phyloP scores from a whole-genome alignment of 1,140 invertebrate species.

The Oscheius sp. region DNA sequence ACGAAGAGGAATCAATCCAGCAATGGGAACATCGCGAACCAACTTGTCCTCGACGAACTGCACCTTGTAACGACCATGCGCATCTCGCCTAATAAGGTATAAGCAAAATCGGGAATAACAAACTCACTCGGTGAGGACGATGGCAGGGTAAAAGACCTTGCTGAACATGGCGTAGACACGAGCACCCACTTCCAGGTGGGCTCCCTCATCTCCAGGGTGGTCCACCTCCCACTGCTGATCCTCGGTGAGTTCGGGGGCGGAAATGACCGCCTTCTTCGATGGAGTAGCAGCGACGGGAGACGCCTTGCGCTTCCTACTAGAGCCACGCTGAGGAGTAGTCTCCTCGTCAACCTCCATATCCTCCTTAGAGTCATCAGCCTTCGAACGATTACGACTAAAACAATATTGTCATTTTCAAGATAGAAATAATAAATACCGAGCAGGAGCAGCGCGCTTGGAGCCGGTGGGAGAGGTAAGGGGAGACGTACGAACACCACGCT shows the following conservation, averaged over 20 bases:
- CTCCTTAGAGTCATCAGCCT: background rate
- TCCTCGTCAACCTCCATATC: background rate
- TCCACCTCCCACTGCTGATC: conserved; percentile 27
- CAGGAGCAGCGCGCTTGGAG: background rate
- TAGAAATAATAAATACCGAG: background rate
- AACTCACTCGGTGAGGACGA: conserved; percentile 48
- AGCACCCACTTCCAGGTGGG: conserved; percentile 37
- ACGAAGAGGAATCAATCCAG: conserved; percentile 48
- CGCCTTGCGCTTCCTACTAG: background rate
- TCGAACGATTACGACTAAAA: too few relatives aligned
- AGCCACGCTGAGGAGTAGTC: background rate
- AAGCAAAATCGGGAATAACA: conserved; percentile 5
- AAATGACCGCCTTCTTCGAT: background rate
- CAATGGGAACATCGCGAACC: conserved; percentile 43
- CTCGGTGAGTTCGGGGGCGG: background rate
- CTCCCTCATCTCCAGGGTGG: conserved; percentile 31
- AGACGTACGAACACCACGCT: too few relatives aligned
- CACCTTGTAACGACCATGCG: conserved; percentile 54
- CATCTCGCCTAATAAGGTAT: conserved; percentile 47
- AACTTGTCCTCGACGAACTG: conserved; percentile 49
- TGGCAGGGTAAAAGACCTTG: conserved; percentile 52
- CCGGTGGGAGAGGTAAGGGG: background rate
- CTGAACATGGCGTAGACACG: conserved; percentile 51
- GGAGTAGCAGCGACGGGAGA: background rate
- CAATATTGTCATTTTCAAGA: too few relatives aligned